Evolutionary conservation across 2,113 vertebrate genomes (phyloP), one percentile per base, ranked within the genome.

Genomic region (Gnathonemus echidnorhynchus): DNA sequence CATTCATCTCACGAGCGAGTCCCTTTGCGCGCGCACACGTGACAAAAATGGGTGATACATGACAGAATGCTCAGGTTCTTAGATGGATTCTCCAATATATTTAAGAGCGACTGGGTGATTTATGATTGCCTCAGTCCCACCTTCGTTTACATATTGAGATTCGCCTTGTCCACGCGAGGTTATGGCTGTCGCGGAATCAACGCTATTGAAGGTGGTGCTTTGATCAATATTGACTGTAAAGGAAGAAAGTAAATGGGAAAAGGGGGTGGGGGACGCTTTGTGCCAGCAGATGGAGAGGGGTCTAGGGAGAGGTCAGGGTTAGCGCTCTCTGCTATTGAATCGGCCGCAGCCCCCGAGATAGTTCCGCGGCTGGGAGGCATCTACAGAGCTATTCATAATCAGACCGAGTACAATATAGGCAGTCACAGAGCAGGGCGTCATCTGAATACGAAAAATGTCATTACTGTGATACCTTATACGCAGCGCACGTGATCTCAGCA

Each of bases 371-470:
- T 80, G 15, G 93, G 95, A 97, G 97, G 97, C 96, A 97, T 96
- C 96, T 96, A 97, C 96, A 96, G 96, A 96, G 96, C 95, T 96
- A 96, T 95, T 96, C 96, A 95, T 96, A 96, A 96, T 97, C 96
- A 97, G 96, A 96, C 24, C 96, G 96, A 97, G 96, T 96, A 97
- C 96, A 96, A 96, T 96, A 97, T 96, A 97, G 96, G 95, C 96
- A 97, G 94, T 95, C 96, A 96, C 96, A 97, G 95, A 96, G 95
- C 97, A 96, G 96, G 95, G 95, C 96, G 96, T 97, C 96, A 97
- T 97, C 96, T 97, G 97, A 97, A 97, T 97, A 96, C 96, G 96
- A 97, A 97, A 97, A 97, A 97, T 97, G 96, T 97, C 96, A 97
- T 97, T 97, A 97, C 95, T 31, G 49, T 50, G 95, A 95, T 96